Base-by-base conservation (phyloP, 2,113 vertebrate genomes). In the Polypterus bichir region DNA sequence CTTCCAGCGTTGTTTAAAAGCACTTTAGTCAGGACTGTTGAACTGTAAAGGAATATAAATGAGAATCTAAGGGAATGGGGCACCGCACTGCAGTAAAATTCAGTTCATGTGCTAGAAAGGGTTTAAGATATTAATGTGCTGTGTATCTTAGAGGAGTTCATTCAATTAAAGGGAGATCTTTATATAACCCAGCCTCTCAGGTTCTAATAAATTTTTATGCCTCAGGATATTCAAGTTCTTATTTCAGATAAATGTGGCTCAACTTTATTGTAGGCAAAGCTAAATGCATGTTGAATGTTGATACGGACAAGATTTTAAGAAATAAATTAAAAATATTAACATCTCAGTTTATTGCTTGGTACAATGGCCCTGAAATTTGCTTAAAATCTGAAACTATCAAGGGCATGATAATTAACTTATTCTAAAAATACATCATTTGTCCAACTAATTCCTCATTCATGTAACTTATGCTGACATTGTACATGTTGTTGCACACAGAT, bases 21-120 rank as follows among this genome's bases (percentile, higher is more conserved):
- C 66, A 69, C 70, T 75, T 78, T 65, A 71, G 68, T 59, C 54
- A 62, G 64, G 71, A 57, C 68, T 70, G 69, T 64, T 79, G 70
- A 79, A 77, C 76, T 71, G 75, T 70, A 74, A 73, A 73, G 63
- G 68, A 75, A 78, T 76, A 68, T 74, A 72, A 80, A 79, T 80
- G 59, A 70, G 49, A 48, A 52, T 49, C 7, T 5, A 59, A 54
- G n/a, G 44, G 4, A 27, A 48, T 46, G 46, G 55, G 46, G 51
- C 49, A 10, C 49, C 44, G 9, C 54, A 46, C 45, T 10, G 63
- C 63, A 59, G 57, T 9, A 47, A 60, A 54, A 60, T 54, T 60
- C 27, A 4, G 51, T 9, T 57, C 59, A 49, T 52, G 54, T 45
- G 45, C n/a, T 55, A n/a, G 44, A 57, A 7, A 61, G 64, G 45